Conservation (phyloP, 1,140 invertebrate genomes). For the Dreissena polymorpha region DNA sequence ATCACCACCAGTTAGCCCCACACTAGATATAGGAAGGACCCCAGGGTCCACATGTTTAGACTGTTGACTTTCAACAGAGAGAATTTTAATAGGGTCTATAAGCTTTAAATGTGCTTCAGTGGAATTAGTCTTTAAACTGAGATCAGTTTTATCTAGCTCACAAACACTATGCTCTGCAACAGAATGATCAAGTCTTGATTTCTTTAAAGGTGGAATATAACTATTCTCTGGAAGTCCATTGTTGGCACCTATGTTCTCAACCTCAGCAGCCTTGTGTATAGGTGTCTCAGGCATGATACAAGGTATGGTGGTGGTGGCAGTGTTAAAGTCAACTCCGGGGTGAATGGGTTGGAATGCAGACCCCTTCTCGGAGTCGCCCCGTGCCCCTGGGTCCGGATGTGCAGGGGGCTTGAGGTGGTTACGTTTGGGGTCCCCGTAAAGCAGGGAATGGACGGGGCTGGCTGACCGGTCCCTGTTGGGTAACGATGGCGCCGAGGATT, state of each 20-base stretch:
- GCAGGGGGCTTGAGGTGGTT: conserved; percentile 71
- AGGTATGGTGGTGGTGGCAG: conserved; percentile 44
- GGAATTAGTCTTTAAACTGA: conserved; percentile 31
- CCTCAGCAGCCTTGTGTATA: conserved; percentile 9
- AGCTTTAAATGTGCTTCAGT: conserved; percentile 36
- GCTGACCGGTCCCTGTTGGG: conserved; percentile 68
- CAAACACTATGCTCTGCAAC: conserved; percentile 1
- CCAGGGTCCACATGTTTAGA: neutral
- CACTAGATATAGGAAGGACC: neutral
- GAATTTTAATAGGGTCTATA: conserved; percentile 48
- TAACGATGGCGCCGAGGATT: conserved; percentile 77
- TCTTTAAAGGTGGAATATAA: conserved; percentile 52
- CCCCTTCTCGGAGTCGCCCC: neutral
- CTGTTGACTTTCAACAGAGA: conserved; percentile 24
- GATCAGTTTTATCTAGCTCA: conserved; percentile 27
- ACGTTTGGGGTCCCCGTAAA: conserved; percentile 84
- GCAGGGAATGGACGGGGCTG: conserved; percentile 82
- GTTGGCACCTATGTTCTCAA: conserved; percentile 6
- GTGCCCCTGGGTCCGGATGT: conserved; percentile 38
- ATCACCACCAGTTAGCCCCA: conserved; percentile 24
- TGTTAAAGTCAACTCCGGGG: conserved; percentile 40
- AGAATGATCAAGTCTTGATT: conserved; percentile 31
- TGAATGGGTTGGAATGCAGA: conserved; percentile 40
- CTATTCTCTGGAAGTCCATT: conserved; percentile 44
- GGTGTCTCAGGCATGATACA: conserved; percentile 30